These are phyloP conservation scores for Manis pentadactyla DNA, from an alignment of 2,797 vertebrate species.

Conservation along the genomic window DNA sequence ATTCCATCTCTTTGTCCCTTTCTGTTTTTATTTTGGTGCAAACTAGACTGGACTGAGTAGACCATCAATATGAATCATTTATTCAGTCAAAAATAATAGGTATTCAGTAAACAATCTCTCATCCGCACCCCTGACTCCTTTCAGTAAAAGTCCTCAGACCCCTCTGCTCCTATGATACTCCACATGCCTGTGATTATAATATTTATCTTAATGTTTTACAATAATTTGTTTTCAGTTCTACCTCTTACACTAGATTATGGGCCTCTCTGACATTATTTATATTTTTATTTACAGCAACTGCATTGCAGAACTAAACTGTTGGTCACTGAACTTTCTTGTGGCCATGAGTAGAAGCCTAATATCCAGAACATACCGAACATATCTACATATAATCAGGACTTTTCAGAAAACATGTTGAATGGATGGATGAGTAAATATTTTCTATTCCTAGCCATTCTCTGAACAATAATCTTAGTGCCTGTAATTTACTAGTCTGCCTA, in stretches of 20 bases:
- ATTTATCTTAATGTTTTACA: not conserved
- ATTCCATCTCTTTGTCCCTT: not conserved
- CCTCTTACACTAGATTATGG: not conserved
- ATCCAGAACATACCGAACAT: not conserved
- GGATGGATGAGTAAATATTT: not conserved
- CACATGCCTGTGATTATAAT: not conserved
- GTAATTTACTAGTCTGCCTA: not conserved
- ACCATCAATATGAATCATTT: not conserved
- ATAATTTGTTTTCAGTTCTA: not conserved
- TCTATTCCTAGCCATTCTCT: not conserved
- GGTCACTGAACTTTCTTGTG: not conserved
- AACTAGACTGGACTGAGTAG: not conserved
- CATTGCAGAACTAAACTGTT: not conserved
- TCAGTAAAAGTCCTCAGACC: not conserved
- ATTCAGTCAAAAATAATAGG: not conserved
- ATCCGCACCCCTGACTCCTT: not conserved
- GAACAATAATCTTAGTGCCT: not conserved
- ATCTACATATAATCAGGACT: not conserved
- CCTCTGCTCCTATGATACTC: not conserved
- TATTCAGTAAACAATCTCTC: not conserved
- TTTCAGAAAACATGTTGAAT: not conserved
- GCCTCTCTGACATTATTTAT: not conserved
- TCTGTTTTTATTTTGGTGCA: not conserved
- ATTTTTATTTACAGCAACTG: not conserved
- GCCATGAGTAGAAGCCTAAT: rapidly evolving